Evolutionary conservation across 30 jellyfish, hydroid and myxozoan species (phyloP).

Genomic region (Cassiopea andromeda): DNA sequence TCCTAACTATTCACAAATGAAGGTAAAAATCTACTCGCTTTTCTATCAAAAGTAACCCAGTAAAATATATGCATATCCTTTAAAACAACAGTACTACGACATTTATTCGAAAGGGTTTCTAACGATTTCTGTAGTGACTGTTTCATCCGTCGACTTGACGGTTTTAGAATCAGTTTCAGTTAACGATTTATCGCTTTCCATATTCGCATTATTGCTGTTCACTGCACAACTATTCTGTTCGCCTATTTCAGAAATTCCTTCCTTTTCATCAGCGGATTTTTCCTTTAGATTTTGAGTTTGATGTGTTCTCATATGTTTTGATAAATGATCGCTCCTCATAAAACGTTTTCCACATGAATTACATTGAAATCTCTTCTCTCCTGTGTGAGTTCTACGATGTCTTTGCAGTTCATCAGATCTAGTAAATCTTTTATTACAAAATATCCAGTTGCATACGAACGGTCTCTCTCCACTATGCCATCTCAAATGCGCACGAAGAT

Average conservation of each 20-base stretch:
- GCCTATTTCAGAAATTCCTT: slow-evolving; percentile 21
- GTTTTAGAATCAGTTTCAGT: slow-evolving; percentile 5
- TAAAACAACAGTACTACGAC: not conserved
- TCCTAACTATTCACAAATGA: slow-evolving; percentile 17
- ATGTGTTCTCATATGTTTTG: slow-evolving; percentile 99
- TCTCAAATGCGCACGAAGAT: slow-evolving; percentile 95
- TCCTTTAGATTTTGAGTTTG: slow-evolving; percentile 75
- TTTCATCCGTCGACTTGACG: slow-evolving; percentile 10
- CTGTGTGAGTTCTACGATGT: slow-evolving; percentile 98
- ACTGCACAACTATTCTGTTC: slow-evolving; percentile 34
- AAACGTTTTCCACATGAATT: slow-evolving; percentile 92
- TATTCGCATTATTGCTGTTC: slow-evolving; percentile 25
- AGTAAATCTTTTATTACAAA: slow-evolving; percentile 95
- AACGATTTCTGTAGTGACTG: slow-evolving; percentile 46
- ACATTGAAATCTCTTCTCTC: slow-evolving; percentile 99
- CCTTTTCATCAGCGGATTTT: slow-evolving; percentile 57
- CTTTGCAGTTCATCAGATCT: slow-evolving; percentile 99
- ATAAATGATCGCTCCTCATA: slow-evolving; percentile 97
- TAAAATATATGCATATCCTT: slow-evolving; percentile 6
- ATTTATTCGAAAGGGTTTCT: slow-evolving; percentile 68
- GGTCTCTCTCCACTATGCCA: slow-evolving; percentile 99
- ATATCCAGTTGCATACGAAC: slow-evolving; percentile 97
- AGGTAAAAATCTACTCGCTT: slow-evolving; percentile 44
- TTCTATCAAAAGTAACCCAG: slow-evolving; percentile 57
- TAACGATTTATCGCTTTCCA: too few species aligned